A percentile compares a stretch with the other conserved stretches of the same genome.
These are phyloP conservation scores for Tryphoninae sp. DNA, from an alignment of 2,888 invertebrate genomes.

Conservation along the genomic window DNA sequence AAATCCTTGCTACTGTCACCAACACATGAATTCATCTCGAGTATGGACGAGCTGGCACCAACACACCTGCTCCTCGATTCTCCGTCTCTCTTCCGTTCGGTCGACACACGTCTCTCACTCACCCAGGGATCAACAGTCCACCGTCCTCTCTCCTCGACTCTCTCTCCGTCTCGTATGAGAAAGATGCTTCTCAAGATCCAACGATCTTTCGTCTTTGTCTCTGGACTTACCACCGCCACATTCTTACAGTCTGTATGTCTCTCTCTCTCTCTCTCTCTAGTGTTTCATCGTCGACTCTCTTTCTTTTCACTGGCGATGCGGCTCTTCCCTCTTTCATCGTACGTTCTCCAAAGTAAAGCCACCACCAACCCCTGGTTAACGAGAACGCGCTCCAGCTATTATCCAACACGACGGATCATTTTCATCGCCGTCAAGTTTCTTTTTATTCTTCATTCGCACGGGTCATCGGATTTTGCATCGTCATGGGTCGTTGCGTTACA, in stretches of 20 bases:
- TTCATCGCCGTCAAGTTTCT: slow-evolving; percentile 31
- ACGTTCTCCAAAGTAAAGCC: slow-evolving; percentile 52
- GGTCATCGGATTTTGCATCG: slow-evolving; percentile 30
- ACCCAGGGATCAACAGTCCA: slow-evolving; percentile 31
- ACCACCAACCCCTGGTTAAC: slow-evolving; percentile 1
- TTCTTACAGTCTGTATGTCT: slow-evolving; percentile 10
- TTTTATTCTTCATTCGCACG: slow-evolving; percentile 33
- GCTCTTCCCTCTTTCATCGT: slow-evolving; percentile 54
- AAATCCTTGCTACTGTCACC: slow-evolving; percentile 49
- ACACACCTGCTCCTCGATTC: slow-evolving; percentile 54
- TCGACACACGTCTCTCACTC: slow-evolving; percentile 50
- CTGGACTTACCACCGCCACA: slow-evolving; percentile 28
- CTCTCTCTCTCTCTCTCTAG: slow-evolving; percentile 26
- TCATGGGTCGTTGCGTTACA: slow-evolving; percentile 24
- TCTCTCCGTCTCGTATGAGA: slow-evolving; percentile 37
- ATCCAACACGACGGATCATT: slow-evolving; percentile 60
- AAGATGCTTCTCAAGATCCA: slow-evolving; percentile 16
- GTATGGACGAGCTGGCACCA: slow-evolving; percentile 50
- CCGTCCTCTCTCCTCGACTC: slow-evolving; percentile 32
- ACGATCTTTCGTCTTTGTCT: slow-evolving; percentile 45
- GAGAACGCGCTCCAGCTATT: slow-evolving; percentile 50
- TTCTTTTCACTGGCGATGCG: slow-evolving; percentile 46
- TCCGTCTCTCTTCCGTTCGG: slow-evolving; percentile 43
- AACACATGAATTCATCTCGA: slow-evolving; percentile 43
- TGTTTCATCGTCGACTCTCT: slow-evolving; percentile 39